These are phyloP conservation scores for Epirrita christyi DNA, from an alignment of 2,888 invertebrate species.

Conservation along the genomic window DNA sequence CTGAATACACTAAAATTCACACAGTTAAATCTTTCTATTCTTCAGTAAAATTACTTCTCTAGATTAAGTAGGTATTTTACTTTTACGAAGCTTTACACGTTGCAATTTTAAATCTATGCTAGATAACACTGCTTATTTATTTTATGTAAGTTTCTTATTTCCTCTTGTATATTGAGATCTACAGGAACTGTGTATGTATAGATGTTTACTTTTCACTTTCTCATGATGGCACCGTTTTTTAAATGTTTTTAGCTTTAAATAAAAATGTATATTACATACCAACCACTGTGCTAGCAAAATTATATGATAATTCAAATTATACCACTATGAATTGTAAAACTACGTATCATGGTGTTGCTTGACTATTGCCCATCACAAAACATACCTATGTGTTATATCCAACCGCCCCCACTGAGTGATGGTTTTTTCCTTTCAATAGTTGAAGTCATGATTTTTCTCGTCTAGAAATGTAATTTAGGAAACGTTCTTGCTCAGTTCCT, in stretches of 20 bases:
- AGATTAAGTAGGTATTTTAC: conserved; percentile 14
- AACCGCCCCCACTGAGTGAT: neutral
- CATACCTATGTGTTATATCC: neutral
- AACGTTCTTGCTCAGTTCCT: conserved; percentile 20
- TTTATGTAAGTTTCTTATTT: conserved; percentile 11
- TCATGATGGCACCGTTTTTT: neutral
- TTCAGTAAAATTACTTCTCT: conserved; percentile 14
- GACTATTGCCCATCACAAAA: too few species aligned
- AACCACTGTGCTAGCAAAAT: too few species aligned
- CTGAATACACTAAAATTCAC: neutral
- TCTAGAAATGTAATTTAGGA: neutral
- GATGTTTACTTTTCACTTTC: neutral
- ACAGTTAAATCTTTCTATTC: conserved; percentile 21
- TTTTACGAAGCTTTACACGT: conserved; percentile 51
- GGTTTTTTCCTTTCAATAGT: neutral
- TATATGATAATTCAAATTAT: too few species aligned
- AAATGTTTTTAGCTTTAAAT: neutral
- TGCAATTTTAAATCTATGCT: conserved; percentile 42
- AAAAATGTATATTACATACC: neutral
- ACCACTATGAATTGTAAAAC: too few species aligned
- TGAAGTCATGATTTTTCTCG: neutral
- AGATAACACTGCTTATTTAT: conserved; percentile 25
- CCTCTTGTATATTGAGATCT: conserved; percentile 3
- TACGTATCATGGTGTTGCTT: too few species aligned
- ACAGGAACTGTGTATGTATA: conserved; percentile 13